Evolutionary conservation across 2,797 vertebrate species (phyloP).

Genomic region (Melanogrammus aeglefinus): DNA sequence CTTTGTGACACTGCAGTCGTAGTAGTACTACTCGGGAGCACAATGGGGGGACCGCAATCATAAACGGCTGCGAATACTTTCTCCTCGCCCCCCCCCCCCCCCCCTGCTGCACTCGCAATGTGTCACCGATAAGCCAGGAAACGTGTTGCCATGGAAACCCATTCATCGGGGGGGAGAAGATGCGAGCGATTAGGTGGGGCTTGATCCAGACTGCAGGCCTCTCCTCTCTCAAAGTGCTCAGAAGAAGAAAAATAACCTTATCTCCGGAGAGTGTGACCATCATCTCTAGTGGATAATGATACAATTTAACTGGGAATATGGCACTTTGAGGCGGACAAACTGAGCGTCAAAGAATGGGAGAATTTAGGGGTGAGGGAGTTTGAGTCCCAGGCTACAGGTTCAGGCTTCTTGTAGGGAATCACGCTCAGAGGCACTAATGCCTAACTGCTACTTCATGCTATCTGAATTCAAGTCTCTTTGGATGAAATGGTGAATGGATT

Average conservation of each 20-base stretch:
- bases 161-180: constrained; percentile 17
- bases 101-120: neutral
- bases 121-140: constrained; percentile 12
- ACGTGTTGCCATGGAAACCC: constrained; percentile 48
- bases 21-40: neutral
- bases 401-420: neutral
- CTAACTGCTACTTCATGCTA: neutral
- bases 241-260: neutral
- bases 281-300: neutral
- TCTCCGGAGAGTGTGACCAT: constrained; percentile 7
- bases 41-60: neutral
- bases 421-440: too few species aligned
- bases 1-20: neutral
- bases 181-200: constrained; percentile 11
- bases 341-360: neutral
- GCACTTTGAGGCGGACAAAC: constrained; percentile 14
- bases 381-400: neutral
- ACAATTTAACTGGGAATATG: neutral
- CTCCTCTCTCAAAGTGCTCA: neutral
- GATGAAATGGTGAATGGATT: too few species aligned
- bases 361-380: too few species aligned
- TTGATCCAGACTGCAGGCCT: constrained; percentile 8
- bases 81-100: too few species aligned
- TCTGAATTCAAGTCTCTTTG: neutral
- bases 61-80: neutral